Evolutionary conservation across 2,888 invertebrate genomes (phyloP).

Genomic region (Salpingus planirostris): DNA sequence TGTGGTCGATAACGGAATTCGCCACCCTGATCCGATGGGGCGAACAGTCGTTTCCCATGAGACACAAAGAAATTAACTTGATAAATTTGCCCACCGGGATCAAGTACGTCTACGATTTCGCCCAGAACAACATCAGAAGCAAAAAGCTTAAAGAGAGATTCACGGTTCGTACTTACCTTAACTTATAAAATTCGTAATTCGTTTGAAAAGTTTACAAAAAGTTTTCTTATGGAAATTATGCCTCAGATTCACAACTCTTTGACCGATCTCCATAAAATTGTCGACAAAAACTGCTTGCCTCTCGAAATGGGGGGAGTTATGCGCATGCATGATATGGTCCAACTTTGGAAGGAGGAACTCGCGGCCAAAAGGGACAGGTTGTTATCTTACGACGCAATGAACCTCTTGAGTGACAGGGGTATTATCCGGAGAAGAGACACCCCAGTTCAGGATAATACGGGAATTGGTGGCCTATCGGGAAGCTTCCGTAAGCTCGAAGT

Average conservation of each 20-base stretch:
- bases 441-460: constrained; percentile 23
- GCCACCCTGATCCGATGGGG: constrained; percentile 64
- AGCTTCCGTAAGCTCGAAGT: constrained; percentile 64
- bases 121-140: constrained; percentile 53
- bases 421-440: constrained; percentile 41
- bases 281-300: constrained; percentile 59
- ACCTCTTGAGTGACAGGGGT: constrained; percentile 55
- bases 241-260: constrained; percentile 42
- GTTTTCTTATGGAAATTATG: neutral
- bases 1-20: constrained; percentile 67
- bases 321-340: constrained; percentile 62
- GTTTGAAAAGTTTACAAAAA: neutral
- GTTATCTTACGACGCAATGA: constrained; percentile 55
- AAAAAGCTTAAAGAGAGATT: constrained; percentile 63
- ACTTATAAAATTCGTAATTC: too few species aligned
- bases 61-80: constrained; percentile 68
- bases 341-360: constrained; percentile 56
- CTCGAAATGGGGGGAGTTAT: constrained; percentile 63
- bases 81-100: constrained; percentile 62
- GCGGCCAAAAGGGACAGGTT: constrained; percentile 50
- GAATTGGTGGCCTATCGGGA: constrained; percentile 39
- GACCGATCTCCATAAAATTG: constrained; percentile 49
- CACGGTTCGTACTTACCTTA: constrained; percentile 49
- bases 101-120: constrained; percentile 69
- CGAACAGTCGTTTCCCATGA: constrained; percentile 72